Conservation (phyloP, 1,140 invertebrate genomes). For the Calliopsis andreniformis region DNA sequence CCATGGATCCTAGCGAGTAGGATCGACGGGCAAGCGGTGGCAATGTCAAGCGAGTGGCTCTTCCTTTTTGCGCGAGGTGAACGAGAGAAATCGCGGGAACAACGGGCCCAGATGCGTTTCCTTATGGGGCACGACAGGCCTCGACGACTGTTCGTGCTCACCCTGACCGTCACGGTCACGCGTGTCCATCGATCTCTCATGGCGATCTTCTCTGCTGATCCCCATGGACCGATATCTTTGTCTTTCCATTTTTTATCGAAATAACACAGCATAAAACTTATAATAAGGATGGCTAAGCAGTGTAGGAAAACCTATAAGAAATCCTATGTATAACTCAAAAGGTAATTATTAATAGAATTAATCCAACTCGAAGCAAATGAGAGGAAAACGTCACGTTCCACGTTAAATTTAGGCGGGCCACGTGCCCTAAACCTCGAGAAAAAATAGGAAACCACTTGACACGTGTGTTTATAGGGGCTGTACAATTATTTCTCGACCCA, state of each 20-base stretch:
- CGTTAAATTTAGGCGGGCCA: constrained; percentile 62
- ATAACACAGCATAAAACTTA: too few relatives aligned
- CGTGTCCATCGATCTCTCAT: constrained; percentile 17
- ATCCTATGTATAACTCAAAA: too few relatives aligned
- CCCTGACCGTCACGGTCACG: constrained; percentile 17
- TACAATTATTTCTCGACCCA: constrained; percentile 55
- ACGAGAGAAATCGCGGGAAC: constrained; percentile 49
- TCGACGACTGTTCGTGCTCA: constrained; percentile 40
- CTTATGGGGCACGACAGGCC: constrained; percentile 62
- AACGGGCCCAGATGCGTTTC: constrained; percentile 51
- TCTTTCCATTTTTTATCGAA: too few relatives aligned
- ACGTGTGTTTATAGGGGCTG: constrained; percentile 21
- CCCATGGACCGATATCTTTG: too few relatives aligned
- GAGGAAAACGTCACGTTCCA: background rate
- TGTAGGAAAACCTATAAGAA: too few relatives aligned
- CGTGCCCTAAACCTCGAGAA: constrained; percentile 41
- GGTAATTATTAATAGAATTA: too few relatives aligned
- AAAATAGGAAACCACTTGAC: constrained; percentile 58
- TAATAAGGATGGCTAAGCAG: too few relatives aligned
- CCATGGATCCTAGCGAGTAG: background rate
- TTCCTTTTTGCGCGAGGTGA: constrained; percentile 63
- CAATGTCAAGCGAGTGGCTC: constrained; percentile 47
- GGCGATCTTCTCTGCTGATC: constrained; percentile 26
- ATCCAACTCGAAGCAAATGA: background rate
- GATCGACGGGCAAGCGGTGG: constrained; percentile 11